These are phyloP conservation scores for Drosophila tristis DNA, from an alignment of 1,140 invertebrate species.

Conservation along the genomic window DNA sequence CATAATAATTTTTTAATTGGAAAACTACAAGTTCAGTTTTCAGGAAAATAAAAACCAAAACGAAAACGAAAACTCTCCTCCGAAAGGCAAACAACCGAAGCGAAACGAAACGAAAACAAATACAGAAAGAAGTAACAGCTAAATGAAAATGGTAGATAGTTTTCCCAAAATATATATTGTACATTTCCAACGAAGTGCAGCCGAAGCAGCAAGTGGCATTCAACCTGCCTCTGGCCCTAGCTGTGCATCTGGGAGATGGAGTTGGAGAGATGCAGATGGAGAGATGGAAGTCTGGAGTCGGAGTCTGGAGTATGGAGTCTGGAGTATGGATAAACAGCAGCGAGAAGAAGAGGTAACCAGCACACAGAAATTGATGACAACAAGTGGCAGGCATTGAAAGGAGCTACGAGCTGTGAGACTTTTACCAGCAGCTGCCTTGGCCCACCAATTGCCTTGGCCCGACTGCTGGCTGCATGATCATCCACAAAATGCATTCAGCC, in stretches of 20 bases:
- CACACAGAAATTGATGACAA: slow-evolving; percentile 73
- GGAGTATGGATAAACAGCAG: slow-evolving; percentile 29
- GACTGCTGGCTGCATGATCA: slow-evolving; percentile 67
- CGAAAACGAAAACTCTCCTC: not conserved
- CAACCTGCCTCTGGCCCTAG: slow-evolving; percentile 20
- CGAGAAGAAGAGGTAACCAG: slow-evolving; percentile 25
- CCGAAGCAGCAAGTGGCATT: slow-evolving; percentile 62
- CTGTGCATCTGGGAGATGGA: not conserved
- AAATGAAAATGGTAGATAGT: slow-evolving; percentile 40
- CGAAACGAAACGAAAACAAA: slow-evolving; percentile 68
- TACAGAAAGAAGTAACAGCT: slow-evolving; percentile 22
- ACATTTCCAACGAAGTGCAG: slow-evolving; percentile 66
- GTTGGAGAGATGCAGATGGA: not conserved
- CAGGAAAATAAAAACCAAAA: slow-evolving; percentile 27
- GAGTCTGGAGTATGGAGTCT: not conserved
- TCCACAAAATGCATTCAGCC: slow-evolving; percentile 61
- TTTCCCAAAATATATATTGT: slow-evolving; percentile 41
- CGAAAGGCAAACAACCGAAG: slow-evolving; percentile 55
- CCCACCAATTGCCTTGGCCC: slow-evolving; percentile 38
- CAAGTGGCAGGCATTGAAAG: slow-evolving; percentile 79
- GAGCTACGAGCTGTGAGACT: slow-evolving; percentile 44
- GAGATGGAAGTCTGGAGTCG: not conserved
- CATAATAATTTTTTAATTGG: slow-evolving; percentile 74
- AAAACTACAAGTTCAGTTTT: slow-evolving; percentile 77
- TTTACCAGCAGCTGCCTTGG: slow-evolving; percentile 38